phyloP scores from a whole-genome alignment of 2,888 invertebrate genomes.

The Archips crataeganus region DNA sequence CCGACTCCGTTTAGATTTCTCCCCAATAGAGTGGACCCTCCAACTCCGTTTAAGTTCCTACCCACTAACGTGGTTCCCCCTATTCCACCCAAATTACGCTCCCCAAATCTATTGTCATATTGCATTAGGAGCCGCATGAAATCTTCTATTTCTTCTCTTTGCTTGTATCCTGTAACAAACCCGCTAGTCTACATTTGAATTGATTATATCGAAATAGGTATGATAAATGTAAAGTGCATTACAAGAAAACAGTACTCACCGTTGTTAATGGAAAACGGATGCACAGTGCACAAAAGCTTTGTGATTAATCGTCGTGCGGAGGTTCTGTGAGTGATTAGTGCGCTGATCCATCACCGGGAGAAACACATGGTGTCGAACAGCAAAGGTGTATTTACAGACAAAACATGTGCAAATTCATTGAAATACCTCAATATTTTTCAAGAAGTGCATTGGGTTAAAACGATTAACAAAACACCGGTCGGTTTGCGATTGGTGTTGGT shows the following conservation, averaged over 20 bases:
- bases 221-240: slow-evolving; percentile 38
- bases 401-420: slow-evolving; percentile 27
- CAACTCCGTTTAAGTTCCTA: slow-evolving; percentile 58
- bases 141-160: slow-evolving; percentile 68
- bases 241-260: slow-evolving; percentile 47
- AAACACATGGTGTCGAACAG: slow-evolving; percentile 39
- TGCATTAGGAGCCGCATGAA: slow-evolving; percentile 66
- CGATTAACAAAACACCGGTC: slow-evolving; percentile 17
- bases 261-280: slow-evolving; percentile 39
- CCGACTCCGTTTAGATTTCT: slow-evolving; percentile 49
- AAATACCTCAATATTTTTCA: background rate
- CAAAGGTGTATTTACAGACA: slow-evolving; percentile 30
- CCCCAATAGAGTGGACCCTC: slow-evolving; percentile 55
- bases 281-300: slow-evolving; percentile 47
- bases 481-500: slow-evolving; percentile 29
- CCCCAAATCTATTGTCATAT: slow-evolving; percentile 60
- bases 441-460: slow-evolving; percentile 23
- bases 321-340: slow-evolving; percentile 48
- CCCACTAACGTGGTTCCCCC: slow-evolving; percentile 48
- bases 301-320: slow-evolving; percentile 46
- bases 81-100: slow-evolving; percentile 50
- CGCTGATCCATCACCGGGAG: slow-evolving; percentile 47
- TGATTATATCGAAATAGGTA: slow-evolving; percentile 10
- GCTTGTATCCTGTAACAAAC: slow-evolving; percentile 72
- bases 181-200: slow-evolving; percentile 25